Base-by-base conservation (phyloP, 2,888 invertebrate species). In the Carcina quercana region DNA sequence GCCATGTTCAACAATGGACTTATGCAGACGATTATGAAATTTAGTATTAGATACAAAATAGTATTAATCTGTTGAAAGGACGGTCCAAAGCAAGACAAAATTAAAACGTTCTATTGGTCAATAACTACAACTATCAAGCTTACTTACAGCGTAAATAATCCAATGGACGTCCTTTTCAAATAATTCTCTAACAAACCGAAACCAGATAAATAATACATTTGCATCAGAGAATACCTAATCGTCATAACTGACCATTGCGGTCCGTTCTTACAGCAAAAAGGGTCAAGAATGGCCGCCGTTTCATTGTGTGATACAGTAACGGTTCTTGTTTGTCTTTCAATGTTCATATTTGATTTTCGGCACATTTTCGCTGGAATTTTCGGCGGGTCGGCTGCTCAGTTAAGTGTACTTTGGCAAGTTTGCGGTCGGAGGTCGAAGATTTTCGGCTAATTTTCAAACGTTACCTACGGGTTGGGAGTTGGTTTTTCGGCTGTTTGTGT, bases 331-430 rank as follows among this genome's bases (percentile, higher is more conserved):
- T 79, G 69, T 74, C 66, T 78, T 73, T 64, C 55, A 59, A 54
- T 58, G 73, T 60, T 68, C 73, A 72, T 74, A 74, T 78, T 78
- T 78, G 74, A 69, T 72, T 73, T 38, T 72, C 45, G 59, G 57
- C 51, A 53, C 58, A 57, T 62, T 63, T 62, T 54, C 54, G 50
- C 48, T 4, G 8, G 4, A 14, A 36, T 37, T 37, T 30, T 33
- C 17, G 20, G 25, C 33, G 34, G 39, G 34, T n/a, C 41, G 32
- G 44, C 42, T 50, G 50, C 49, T 43, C 49, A 42, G 44, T 50
- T 49, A 30, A 47, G 49, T 45, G 43, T 44, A 51, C 47, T 38
- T 37, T 37, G 41, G 30, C 44, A 59, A 59, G 53, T 58, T 59
- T 44, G 49, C 43, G 30, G 32, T 32, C 15, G 10, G 12, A 33